These are phyloP conservation scores for Glaucidium brasilianum DNA, from an alignment of 2,113 vertebrate genomes.

Conservation along the genomic window DNA sequence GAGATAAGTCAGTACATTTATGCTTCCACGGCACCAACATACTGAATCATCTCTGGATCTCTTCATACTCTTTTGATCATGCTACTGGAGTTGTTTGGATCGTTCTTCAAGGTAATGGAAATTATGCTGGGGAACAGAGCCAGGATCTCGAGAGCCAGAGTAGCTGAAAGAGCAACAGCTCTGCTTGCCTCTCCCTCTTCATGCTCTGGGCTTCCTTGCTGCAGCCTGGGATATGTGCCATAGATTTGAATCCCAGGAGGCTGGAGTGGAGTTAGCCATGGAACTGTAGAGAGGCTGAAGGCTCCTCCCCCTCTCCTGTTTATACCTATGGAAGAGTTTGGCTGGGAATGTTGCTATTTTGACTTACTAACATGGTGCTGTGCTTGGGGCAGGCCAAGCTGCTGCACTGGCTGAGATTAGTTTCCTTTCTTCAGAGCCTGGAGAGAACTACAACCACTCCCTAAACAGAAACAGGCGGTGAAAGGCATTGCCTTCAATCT, in stretches of 20 bases:
- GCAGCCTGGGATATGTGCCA: neutral
- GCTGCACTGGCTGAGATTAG: neutral
- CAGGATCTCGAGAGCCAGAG: neutral
- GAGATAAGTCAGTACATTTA: neutral
- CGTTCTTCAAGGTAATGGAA: neutral
- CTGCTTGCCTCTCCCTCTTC: neutral
- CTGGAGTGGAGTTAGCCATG: neutral
- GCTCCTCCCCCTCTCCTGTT: neutral
- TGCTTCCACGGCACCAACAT: neutral
- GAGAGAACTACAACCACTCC: neutral
- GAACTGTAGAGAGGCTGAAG: neutral
- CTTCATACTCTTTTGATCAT: neutral
- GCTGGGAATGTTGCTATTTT: neutral
- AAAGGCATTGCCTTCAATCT: neutral
- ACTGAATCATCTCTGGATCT: neutral
- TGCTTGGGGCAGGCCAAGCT: neutral
- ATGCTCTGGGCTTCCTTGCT: neutral
- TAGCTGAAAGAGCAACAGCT: neutral
- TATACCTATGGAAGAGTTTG: neutral
- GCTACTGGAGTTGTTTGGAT: neutral
- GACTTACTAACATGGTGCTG: neutral
- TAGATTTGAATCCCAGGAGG: neutral
- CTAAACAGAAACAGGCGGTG: neutral
- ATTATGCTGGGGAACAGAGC: neutral
- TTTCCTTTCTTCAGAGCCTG: neutral